Evolutionary conservation across 2,888 invertebrate species (phyloP).

Genomic region (Mellilla xanthometata): DNA sequence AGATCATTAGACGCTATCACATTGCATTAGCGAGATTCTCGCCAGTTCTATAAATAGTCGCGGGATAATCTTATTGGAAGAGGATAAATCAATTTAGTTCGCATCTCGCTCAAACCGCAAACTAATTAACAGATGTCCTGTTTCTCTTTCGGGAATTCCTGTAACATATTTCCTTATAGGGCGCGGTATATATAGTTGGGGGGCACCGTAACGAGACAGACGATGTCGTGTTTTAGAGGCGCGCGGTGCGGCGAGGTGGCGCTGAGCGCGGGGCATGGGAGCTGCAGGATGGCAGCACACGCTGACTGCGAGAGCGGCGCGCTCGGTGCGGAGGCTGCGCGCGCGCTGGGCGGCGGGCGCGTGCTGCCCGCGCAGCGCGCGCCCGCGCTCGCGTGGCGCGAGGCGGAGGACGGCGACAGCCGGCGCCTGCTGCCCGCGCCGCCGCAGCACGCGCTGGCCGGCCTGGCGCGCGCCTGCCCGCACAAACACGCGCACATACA

Average conservation of each 20-base stretch:
- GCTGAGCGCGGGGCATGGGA: conserved; percentile 25
- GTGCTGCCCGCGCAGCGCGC: conserved; percentile 47
- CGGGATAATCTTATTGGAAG: not conserved
- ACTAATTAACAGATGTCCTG: conserved; percentile 25
- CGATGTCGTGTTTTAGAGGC: conserved; percentile 16
- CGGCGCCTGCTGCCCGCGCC: too few species aligned
- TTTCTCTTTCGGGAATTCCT: conserved; percentile 29
- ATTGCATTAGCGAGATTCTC: too few species aligned
- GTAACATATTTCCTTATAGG: conserved; percentile 20
- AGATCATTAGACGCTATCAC: too few species aligned
- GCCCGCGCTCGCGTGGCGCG: conserved; percentile 60
- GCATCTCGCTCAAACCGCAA: conserved; percentile 28
- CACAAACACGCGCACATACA: conserved; percentile 28
- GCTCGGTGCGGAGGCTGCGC: conserved; percentile 37
- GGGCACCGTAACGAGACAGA: conserved; percentile 4
- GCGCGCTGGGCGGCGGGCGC: conserved; percentile 37
- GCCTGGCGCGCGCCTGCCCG: conserved; percentile 46
- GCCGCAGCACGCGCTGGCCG: conserved; percentile 43
- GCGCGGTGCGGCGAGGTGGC: conserved; percentile 14
- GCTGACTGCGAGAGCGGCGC: conserved; percentile 55
- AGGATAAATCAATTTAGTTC: conserved; percentile 14
- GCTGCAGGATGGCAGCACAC: conserved; percentile 52
- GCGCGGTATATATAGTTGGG: conserved; percentile 17
- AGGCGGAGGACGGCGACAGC: conserved; percentile 47
- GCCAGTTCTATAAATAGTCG: too few species aligned